A percentile compares a stretch with the other conserved stretches of the same genome.
phyloP scores from a whole-genome alignment of 1,140 invertebrate genomes.

The Monochamus saltuarius region DNA sequence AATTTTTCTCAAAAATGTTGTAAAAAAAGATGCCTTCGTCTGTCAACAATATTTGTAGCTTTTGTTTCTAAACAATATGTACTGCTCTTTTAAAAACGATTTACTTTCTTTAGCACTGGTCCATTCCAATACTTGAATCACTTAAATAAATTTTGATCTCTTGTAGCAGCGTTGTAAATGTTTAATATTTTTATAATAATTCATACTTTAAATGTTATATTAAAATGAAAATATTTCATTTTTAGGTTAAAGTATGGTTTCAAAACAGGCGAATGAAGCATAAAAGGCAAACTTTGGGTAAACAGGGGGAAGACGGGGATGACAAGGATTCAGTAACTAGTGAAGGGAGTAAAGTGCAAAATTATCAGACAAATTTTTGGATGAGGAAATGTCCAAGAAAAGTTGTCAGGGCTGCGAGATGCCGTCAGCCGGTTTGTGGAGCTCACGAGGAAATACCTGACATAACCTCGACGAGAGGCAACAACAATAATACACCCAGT shows the following conservation, averaged over 20 bases:
- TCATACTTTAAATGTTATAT: no score
- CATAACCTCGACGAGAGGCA: conserved; percentile 65
- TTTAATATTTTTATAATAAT: no score
- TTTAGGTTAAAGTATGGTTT: conserved; percentile 95
- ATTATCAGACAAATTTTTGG: conserved; percentile 63
- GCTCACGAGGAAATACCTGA: conserved; percentile 71
- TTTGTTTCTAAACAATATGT: no score
- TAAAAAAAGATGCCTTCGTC: no score
- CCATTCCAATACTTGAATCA: no score
- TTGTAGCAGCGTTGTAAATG: no score
- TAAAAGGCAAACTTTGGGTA: conserved; percentile 88
- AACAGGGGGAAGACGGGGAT: conserved; percentile 79
- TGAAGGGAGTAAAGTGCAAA: conserved; percentile 67
- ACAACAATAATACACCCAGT: conserved; percentile 74
- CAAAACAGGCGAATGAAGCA: conserved; percentile 99
- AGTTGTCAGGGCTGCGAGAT: conserved; percentile 89
- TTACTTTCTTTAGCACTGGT: no score
- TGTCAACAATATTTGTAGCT: no score
- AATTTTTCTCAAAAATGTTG: no score
- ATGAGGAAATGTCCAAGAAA: conserved; percentile 76
- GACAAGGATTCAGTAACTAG: conserved; percentile 78
- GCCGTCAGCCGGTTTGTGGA: conserved; percentile 63
- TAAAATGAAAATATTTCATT: neutral
- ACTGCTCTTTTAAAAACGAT: no score
- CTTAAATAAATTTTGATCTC: no score